A percentile compares a stretch with the other conserved stretches of the same genome.
These are phyloP conservation scores for Prosapia bicincta DNA, from an alignment of 2,888 invertebrate genomes.

Conservation along the genomic window DNA sequence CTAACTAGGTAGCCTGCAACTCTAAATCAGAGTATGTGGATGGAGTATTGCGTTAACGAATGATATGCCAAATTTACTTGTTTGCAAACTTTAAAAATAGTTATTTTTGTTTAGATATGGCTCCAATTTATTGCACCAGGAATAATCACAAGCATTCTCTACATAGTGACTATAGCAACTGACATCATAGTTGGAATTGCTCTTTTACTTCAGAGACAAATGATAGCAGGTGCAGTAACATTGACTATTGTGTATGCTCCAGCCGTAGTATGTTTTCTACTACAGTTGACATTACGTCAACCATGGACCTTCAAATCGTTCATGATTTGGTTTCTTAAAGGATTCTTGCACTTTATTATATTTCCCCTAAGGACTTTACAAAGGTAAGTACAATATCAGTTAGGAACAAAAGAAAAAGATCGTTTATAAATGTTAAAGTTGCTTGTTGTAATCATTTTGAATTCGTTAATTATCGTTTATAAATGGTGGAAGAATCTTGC, in stretches of 20 bases:
- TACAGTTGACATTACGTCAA: conserved; percentile 27
- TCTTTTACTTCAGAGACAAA: conserved; percentile 58
- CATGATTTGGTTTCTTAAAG: conserved; percentile 36
- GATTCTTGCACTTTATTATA: conserved; percentile 29
- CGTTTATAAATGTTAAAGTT: too few relatives aligned
- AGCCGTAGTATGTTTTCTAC: conserved; percentile 46
- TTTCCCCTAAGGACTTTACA: conserved; percentile 32
- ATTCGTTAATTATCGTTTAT: too few relatives aligned
- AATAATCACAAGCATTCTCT: conserved; percentile 58
- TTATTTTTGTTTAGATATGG: conserved; percentile 44
- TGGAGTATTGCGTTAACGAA: too few relatives aligned
- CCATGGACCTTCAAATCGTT: conserved; percentile 37
- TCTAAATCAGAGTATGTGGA: too few relatives aligned
- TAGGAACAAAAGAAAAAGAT: too few relatives aligned
- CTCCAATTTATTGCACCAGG: conserved; percentile 55
- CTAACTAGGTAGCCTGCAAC: too few relatives aligned
- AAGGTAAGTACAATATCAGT: too few relatives aligned
- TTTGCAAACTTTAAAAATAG: too few relatives aligned
- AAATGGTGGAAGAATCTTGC: too few relatives aligned
- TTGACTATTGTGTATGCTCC: conserved; percentile 45
- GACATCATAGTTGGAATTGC: conserved; percentile 64
- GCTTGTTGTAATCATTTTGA: too few relatives aligned
- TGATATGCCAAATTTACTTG: too few relatives aligned
- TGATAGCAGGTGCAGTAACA: conserved; percentile 49
- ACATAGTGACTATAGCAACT: conserved; percentile 62